phyloP scores from a whole-genome alignment of 2,888 invertebrate species.

The Epinotia bilunana region DNA sequence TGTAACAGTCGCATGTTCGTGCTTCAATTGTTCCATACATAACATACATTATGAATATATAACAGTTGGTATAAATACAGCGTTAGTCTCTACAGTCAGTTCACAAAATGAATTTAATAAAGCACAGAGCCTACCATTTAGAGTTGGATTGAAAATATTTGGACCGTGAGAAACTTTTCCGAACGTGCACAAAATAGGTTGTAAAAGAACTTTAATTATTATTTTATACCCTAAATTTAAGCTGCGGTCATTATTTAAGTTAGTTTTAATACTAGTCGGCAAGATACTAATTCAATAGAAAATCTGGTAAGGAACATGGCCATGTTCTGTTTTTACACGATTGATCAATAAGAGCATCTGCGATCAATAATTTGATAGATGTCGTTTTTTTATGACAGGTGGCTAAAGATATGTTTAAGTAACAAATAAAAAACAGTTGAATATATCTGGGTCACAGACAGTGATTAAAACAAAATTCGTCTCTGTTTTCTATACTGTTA shows the following conservation, averaged over 20 bases:
- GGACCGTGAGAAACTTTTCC: slow-evolving; percentile 56
- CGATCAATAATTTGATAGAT: not conserved
- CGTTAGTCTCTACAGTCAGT: not conserved
- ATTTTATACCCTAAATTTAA: slow-evolving; percentile 16
- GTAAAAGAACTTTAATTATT: slow-evolving; percentile 51
- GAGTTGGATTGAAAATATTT: slow-evolving; percentile 36
- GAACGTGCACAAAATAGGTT: slow-evolving; percentile 57
- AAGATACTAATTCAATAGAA: slow-evolving; percentile 18
- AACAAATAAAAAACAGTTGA: too few species aligned
- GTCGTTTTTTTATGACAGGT: too few species aligned
- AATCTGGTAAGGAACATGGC: slow-evolving; percentile 1
- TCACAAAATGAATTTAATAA: slow-evolving; percentile 57
- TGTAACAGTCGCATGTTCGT: not conserved
- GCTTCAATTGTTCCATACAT: not conserved
- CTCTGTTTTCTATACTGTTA: too few species aligned
- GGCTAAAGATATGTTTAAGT: too few species aligned
- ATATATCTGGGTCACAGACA: too few species aligned
- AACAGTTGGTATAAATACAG: not conserved
- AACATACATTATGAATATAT: not conserved
- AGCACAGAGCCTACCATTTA: slow-evolving; percentile 62
- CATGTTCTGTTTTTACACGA: not conserved
- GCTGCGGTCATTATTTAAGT: slow-evolving; percentile 7
- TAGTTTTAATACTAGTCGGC: slow-evolving; percentile 5
- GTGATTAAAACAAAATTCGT: too few species aligned
- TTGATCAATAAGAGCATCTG: not conserved